Percentiles rank a stretch among this genome's conserved stretches.
These are phyloP conservation scores for Zaprionus gabonicus DNA, from an alignment of 1,140 invertebrate species.

Conservation along the genomic window DNA sequence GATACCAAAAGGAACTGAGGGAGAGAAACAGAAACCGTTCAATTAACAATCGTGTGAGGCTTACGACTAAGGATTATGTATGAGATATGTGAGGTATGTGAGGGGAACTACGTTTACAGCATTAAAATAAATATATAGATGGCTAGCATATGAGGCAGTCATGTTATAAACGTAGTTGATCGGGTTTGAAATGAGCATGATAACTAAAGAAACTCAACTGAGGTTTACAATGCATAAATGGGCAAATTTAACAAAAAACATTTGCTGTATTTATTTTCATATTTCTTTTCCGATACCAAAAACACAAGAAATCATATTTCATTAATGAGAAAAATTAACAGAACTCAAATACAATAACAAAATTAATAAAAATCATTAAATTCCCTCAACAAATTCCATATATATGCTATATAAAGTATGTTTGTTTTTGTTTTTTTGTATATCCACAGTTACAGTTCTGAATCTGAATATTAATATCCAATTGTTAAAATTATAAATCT, in stretches of 20 bases:
- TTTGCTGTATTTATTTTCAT: neutral
- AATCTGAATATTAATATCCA: conserved; percentile 51
- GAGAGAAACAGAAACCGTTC: neutral
- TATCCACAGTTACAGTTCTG: conserved; percentile 41
- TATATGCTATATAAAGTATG: neutral
- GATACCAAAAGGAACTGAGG: neutral
- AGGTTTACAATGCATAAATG: conserved; percentile 42
- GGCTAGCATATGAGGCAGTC: neutral
- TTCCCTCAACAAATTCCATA: neutral
- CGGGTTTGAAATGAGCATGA: conserved; percentile 1
- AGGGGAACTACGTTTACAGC: neutral
- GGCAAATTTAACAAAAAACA: neutral
- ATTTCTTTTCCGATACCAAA: neutral
- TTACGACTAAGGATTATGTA: neutral
- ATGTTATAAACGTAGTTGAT: neutral
- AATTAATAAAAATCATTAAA: neutral
- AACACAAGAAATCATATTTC: conserved; percentile 12
- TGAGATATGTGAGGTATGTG: neutral
- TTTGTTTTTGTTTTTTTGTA: neutral
- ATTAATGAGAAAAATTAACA: conserved; percentile 46
- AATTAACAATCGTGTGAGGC: neutral
- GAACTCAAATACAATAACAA: conserved; percentile 14
- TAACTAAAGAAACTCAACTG: conserved; percentile 61
- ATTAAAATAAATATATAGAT: neutral
- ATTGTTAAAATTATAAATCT: conserved; percentile 59